Percentiles rank a stretch among this genome's conserved stretches.
Evolutionary conservation across 2,797 vertebrate genomes (phyloP).

Genomic region (Spizella passerina): DNA sequence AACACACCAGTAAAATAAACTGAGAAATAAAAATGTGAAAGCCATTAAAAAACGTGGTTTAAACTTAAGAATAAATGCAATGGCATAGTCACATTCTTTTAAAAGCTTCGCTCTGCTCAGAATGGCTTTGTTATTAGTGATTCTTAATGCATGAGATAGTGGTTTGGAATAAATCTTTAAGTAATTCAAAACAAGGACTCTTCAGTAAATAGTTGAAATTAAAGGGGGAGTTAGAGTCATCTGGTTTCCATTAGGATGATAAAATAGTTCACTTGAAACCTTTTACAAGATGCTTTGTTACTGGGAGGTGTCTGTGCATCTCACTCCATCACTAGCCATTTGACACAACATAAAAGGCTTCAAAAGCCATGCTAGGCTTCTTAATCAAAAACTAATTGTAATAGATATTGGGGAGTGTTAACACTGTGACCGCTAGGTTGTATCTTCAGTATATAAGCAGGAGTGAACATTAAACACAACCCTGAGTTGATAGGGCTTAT

Average conservation of each 20-base stretch:
- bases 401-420: constrained; percentile 98
- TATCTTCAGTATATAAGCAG: constrained; percentile 86
- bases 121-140: constrained; percentile 73
- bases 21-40: constrained; percentile 56
- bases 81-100: constrained; percentile 58
- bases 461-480: constrained; percentile 93
- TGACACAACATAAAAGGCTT: constrained; percentile 98
- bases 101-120: constrained; percentile 72
- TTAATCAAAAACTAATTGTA: constrained; percentile 99
- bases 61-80: constrained; percentile 65
- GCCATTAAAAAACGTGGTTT: constrained; percentile 36
- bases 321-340: constrained; percentile 96
- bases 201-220: constrained; percentile 89
- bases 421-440: constrained; percentile 91
- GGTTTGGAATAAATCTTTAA: constrained; percentile 83
- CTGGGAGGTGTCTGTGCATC: constrained; percentile 89
- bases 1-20: neutral
- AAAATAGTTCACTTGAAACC: constrained; percentile 96
- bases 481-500: constrained; percentile 87
- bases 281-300: constrained; percentile 96
- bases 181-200: constrained; percentile 84
- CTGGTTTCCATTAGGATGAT: constrained; percentile 99
- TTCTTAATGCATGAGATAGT: constrained; percentile 79
- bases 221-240: constrained; percentile 87
- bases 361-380: constrained; percentile 90